phyloP scores from a whole-genome alignment of 2,113 vertebrate genomes.

The Rousettus leschenaultii region DNA sequence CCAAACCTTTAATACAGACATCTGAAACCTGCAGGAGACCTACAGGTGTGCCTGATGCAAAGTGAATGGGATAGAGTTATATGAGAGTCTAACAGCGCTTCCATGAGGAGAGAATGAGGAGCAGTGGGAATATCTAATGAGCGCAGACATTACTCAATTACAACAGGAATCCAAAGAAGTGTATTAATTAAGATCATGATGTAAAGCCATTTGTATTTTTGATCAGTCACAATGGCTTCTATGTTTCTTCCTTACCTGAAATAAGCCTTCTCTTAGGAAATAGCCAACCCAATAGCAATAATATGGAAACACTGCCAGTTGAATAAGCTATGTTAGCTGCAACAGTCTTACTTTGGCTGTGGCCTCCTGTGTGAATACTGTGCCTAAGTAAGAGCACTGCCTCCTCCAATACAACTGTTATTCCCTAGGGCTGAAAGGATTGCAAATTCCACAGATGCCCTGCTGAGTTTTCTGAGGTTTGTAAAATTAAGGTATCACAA shows the following conservation, averaged over 20 bases:
- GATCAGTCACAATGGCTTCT: background rate
- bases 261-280: background rate
- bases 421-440: background rate
- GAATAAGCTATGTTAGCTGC: background rate
- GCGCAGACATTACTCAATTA: background rate
- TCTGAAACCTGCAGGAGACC: background rate
- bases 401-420: background rate
- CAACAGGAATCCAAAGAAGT: background rate
- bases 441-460: background rate
- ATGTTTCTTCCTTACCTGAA: background rate
- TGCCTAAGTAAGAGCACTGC: background rate
- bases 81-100: background rate
- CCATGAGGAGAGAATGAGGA: rapidly evolving
- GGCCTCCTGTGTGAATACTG: background rate
- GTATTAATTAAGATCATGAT: background rate
- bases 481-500: background rate
- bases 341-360: background rate
- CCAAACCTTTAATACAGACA: background rate
- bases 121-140: background rate
- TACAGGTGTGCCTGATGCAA: background rate
- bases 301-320: background rate
- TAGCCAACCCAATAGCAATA: background rate
- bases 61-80: background rate
- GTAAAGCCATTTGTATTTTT: background rate
- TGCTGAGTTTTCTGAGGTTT: background rate